These are phyloP conservation scores for Pseudois nayaur DNA, from an alignment of 2,113 vertebrate genomes.

Conservation along the genomic window DNA sequence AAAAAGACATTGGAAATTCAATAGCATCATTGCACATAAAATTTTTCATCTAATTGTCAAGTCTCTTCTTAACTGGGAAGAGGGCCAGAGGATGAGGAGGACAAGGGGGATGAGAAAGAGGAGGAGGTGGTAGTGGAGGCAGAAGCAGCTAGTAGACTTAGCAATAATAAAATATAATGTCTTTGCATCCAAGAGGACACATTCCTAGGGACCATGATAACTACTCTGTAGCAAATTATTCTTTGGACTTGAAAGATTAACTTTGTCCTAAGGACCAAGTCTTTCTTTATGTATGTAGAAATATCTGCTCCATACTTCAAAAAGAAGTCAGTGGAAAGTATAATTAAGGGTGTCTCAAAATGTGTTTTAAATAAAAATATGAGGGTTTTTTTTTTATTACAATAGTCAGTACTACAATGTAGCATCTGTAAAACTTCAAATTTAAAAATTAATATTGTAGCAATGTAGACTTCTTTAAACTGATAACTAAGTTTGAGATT, in stretches of 20 bases:
- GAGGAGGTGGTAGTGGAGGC: neutral
- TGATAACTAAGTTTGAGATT: neutral
- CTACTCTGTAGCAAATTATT: neutral
- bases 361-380: neutral
- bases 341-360: neutral
- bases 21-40: neutral
- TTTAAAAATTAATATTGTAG: constrained; percentile 10
- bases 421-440: neutral
- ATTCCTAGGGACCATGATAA: neutral
- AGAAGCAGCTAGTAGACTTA: neutral
- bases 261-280: neutral
- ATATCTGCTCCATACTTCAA: neutral
- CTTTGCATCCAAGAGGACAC: neutral
- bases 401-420: neutral
- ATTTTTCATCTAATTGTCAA: constrained; percentile 3
- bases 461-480: constrained; percentile 5
- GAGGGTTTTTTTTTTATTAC: neutral
- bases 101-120: neutral
- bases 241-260: constrained; percentile 29
- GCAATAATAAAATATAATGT: neutral
- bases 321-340: neutral
- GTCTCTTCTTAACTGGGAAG: neutral
- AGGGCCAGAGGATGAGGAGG: neutral
- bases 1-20: neutral
- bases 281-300: neutral